Conservation (phyloP, 2,113 vertebrate genomes). For the Nasalis larvatus region DNA sequence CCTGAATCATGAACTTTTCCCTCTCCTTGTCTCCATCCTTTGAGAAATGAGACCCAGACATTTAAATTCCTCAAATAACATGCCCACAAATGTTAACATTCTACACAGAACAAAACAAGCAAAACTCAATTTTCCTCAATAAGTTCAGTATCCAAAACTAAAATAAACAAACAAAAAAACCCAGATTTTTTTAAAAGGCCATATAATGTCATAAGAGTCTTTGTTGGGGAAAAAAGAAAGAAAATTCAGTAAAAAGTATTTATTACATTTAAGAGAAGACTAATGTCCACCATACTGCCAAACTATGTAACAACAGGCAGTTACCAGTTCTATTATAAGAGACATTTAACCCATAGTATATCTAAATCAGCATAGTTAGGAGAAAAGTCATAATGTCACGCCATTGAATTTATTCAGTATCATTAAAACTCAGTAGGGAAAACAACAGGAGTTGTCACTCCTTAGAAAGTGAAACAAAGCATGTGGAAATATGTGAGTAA, state of each 20-base stretch:
- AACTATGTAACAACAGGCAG: background rate
- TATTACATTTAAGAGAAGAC: background rate
- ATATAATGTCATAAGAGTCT: background rate
- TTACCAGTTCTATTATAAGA: background rate
- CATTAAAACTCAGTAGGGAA: background rate
- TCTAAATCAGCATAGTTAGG: background rate
- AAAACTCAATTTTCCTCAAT: background rate
- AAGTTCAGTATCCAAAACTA: slow-evolving; percentile 2
- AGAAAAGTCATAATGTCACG: background rate
- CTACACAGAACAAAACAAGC: background rate
- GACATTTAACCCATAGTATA: background rate
- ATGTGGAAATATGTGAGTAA: background rate
- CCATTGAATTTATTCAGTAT: background rate
- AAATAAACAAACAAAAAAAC: background rate
- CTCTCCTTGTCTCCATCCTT: background rate
- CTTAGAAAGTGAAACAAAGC: slow-evolving; percentile 1
- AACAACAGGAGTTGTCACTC: background rate
- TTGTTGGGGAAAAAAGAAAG: background rate
- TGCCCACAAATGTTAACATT: background rate
- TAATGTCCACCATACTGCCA: background rate
- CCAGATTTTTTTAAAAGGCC: background rate
- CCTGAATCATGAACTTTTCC: background rate
- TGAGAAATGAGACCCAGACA: background rate
- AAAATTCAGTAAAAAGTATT: background rate
- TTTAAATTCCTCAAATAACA: background rate